These are phyloP conservation scores for Clavelina lepadiformis DNA, from an alignment of 23 tunicate genomes.

Conservation along the genomic window DNA sequence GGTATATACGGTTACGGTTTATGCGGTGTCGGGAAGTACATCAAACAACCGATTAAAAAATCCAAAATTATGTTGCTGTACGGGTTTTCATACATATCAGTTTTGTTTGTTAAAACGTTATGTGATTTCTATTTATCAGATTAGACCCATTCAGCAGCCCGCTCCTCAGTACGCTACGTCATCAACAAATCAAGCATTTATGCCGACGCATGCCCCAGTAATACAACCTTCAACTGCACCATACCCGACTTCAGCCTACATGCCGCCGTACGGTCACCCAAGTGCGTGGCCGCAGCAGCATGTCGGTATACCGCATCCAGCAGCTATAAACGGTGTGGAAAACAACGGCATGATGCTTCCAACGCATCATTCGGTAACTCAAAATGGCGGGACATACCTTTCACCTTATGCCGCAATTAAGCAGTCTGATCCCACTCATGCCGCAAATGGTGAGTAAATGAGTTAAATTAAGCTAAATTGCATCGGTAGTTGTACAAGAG, in stretches of 20 bases:
- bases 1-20: too few species aligned
- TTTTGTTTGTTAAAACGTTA: neutral
- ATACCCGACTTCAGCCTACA: slow-evolving; percentile 35
- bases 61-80: too few species aligned
- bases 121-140: slow-evolving; percentile 10
- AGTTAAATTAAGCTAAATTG: too few species aligned
- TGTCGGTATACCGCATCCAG: slow-evolving; percentile 8
- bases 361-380: slow-evolving; percentile 9
- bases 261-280: slow-evolving; percentile 54
- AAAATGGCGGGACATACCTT: too few species aligned
- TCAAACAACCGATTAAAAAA: too few species aligned
- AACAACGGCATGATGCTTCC: slow-evolving; percentile 12
- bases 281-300: slow-evolving; percentile 36
- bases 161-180: slow-evolving; percentile 8
- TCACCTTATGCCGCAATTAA: too few species aligned
- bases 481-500: too few species aligned
- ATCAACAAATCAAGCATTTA: slow-evolving; percentile 23
- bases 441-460: too few species aligned
- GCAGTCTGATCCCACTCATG: too few species aligned
- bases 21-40: too few species aligned
- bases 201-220: slow-evolving; percentile 17
- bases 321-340: slow-evolving; percentile 22
- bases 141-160: slow-evolving; percentile 25
- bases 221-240: slow-evolving; percentile 12
- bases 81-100: neutral